Conservation (phyloP, 2,797 vertebrate genomes). For the Oryzias sinensis region DNA sequence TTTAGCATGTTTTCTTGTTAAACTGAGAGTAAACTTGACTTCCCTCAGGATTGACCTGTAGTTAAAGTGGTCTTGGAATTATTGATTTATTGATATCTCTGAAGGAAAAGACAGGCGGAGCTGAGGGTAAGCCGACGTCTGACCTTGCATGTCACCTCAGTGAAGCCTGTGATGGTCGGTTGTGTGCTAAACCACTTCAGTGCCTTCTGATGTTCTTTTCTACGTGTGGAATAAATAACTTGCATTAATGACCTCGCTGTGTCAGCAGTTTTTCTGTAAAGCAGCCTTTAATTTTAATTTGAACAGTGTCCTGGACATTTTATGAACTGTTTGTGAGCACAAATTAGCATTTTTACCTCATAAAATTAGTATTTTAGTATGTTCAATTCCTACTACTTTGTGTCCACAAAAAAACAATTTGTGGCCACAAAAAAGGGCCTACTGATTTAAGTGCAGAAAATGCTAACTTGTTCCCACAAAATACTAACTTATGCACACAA, state of each 20-base stretch:
- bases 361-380: background rate
- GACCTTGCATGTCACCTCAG: constrained; percentile 55
- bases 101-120: constrained; percentile 4
- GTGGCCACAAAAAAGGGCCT: too few species aligned
- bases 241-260: constrained; percentile 78
- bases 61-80: constrained; percentile 13
- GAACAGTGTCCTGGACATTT: background rate
- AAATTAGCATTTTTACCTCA: background rate
- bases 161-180: constrained; percentile 50
- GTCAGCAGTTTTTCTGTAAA: constrained; percentile 1
- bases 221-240: constrained; percentile 80
- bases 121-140: constrained; percentile 48
- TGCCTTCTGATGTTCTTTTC: constrained; percentile 79
- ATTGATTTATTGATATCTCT: constrained; percentile 25
- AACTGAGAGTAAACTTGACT: constrained; percentile 22
- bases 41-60: constrained; percentile 5
- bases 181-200: constrained; percentile 74
- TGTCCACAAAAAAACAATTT: too few species aligned
- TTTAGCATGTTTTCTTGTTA: constrained; percentile 18
- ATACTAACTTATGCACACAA: too few species aligned
- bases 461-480: too few species aligned
- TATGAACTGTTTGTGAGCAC: background rate
- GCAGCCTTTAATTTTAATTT: background rate
- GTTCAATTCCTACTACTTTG: too few species aligned
- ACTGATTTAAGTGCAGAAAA: too few species aligned